Evolutionary conservation across 2,113 vertebrate genomes (phyloP).

Genomic region (Alligator sinensis): DNA sequence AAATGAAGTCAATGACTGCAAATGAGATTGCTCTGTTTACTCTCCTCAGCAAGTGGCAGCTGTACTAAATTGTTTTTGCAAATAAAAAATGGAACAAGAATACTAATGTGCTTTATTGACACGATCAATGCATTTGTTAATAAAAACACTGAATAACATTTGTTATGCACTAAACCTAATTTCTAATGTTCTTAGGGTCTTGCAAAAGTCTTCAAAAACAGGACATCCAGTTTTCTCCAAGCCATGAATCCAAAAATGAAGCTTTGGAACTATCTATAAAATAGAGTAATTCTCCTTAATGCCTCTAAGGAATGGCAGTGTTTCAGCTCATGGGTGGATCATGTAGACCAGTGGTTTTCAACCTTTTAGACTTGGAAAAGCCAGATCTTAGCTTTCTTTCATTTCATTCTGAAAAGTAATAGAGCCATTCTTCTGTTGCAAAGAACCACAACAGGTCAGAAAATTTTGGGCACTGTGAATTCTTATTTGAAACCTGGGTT

Average conservation of each 20-base stretch:
- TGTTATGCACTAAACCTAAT: background rate
- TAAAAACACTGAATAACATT: conserved; percentile 16
- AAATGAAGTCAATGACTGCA: background rate
- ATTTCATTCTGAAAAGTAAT: no score
- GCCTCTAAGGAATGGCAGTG: background rate
- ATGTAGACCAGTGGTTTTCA: background rate
- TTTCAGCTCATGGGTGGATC: background rate
- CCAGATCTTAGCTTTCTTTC: no score
- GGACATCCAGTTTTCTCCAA: background rate
- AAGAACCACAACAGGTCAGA: no score
- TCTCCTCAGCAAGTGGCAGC: conserved; percentile 6
- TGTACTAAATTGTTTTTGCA: background rate
- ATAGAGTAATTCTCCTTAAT: background rate
- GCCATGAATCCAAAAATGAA: background rate
- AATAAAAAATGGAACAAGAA: background rate
- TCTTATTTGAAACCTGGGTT: no score
- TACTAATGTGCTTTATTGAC: background rate
- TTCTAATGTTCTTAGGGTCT: background rate
- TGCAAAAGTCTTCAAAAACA: conserved; percentile 14
- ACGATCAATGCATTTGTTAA: background rate
- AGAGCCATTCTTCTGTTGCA: no score
- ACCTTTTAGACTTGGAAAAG: no score
- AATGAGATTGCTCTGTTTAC: background rate
- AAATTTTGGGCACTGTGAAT: no score
- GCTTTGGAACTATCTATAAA: background rate